phyloP scores from a whole-genome alignment of 2,113 vertebrate species.

The Pleuronectes platessa region DNA sequence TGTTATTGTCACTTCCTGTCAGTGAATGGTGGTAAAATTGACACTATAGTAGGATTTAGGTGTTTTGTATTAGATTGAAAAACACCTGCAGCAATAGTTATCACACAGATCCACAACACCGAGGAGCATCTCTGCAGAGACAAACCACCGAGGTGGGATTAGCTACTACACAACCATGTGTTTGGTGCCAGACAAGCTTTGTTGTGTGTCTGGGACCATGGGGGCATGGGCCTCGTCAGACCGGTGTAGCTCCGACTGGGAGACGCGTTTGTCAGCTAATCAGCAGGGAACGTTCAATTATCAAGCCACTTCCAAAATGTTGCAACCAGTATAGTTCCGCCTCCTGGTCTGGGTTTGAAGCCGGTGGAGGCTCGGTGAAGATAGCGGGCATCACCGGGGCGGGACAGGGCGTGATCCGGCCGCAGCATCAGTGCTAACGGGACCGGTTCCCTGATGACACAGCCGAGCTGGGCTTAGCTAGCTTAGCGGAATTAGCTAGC shows the following conservation, averaged over 20 bases:
- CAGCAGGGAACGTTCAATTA: background rate
- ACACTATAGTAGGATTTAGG: too few species aligned
- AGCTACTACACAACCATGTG: background rate
- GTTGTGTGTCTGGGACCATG: conserved; percentile 17
- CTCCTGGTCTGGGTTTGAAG: background rate
- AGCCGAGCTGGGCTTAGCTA: conserved; percentile 41
- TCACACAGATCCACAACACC: background rate
- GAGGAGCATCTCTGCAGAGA: background rate
- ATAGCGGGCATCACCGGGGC: conserved; percentile 3
- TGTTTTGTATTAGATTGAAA: too few species aligned
- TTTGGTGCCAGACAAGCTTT: conserved; percentile 16
- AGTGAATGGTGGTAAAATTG: too few species aligned
- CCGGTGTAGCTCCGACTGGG: background rate
- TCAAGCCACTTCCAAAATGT: background rate
- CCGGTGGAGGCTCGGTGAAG: background rate
- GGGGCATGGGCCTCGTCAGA: conserved; percentile 46
- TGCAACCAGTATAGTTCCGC: too few species aligned
- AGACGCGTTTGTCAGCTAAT: background rate
- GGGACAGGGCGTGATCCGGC: conserved; percentile 61
- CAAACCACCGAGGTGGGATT: too few species aligned
- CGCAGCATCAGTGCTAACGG: conserved; percentile 28
- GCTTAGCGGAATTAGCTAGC: conserved; percentile 58
- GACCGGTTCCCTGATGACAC: conserved; percentile 20
- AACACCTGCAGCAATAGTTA: background rate
- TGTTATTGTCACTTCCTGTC: too few species aligned